Percentiles rank a stretch among this genome's conserved stretches.
These are phyloP conservation scores for Lytechinus pictus DNA, from an alignment of 35 echinoderm and acorn worm genomes.

Conservation along the genomic window DNA sequence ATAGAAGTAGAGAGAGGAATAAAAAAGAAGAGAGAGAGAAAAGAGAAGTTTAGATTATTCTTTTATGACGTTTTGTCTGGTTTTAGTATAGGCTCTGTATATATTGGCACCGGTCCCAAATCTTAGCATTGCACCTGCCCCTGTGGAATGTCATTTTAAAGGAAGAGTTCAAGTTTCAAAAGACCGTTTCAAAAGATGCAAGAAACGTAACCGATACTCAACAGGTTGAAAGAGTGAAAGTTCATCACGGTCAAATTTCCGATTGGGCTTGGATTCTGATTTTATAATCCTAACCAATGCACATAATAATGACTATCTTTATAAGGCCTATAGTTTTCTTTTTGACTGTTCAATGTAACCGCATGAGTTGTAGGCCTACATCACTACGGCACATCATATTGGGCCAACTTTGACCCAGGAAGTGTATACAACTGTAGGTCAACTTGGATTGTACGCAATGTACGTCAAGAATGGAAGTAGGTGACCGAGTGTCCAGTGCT, in stretches of 20 bases:
- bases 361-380: too few species aligned
- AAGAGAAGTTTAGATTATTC: not conserved
- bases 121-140: not conserved
- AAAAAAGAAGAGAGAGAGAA: not conserved
- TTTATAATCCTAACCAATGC: not conserved
- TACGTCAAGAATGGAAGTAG: too few species aligned
- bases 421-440: too few species aligned
- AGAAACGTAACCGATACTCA: not conserved
- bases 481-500: too few species aligned
- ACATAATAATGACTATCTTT: not conserved
- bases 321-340: too few species aligned
- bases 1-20: not conserved
- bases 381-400: too few species aligned
- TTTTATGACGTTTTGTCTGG: slow-evolving; percentile 12
- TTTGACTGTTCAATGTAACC: too few species aligned
- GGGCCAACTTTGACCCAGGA: too few species aligned
- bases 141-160: not conserved
- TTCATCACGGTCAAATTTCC: not conserved
- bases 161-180: not conserved
- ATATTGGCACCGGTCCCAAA: not conserved
- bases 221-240: not conserved
- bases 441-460: too few species aligned
- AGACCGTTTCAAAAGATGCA: not conserved
- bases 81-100: not conserved
- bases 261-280: not conserved